Conservation (phyloP, 2,113 vertebrate genomes). For the Xyliphius kryptos region DNA sequence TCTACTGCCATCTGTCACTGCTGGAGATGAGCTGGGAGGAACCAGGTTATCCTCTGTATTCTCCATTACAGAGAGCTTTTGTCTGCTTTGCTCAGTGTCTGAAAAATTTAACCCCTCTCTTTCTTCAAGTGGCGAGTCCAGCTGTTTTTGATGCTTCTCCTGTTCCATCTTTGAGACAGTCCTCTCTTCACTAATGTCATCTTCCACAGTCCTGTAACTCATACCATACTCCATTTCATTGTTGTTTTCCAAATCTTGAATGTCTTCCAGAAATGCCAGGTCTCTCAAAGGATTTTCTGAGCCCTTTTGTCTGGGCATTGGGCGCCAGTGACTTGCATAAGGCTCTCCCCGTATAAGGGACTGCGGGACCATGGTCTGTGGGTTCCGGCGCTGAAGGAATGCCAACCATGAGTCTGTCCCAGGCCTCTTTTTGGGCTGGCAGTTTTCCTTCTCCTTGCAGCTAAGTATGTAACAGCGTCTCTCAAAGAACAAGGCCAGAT, state of each 20-base stretch:
- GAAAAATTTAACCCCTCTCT: slow-evolving; percentile 61
- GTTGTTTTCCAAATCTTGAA: slow-evolving; percentile 55
- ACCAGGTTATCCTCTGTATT: slow-evolving; percentile 19
- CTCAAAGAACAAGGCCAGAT: slow-evolving; percentile 83
- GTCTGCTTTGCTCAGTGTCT: slow-evolving; percentile 41
- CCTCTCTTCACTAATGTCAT: slow-evolving; percentile 42
- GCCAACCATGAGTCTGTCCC: slow-evolving; percentile 68
- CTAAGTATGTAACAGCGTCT: slow-evolving; percentile 78
- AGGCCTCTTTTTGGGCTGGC: slow-evolving; percentile 68
- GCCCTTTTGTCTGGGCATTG: slow-evolving; percentile 49
- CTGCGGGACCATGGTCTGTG: slow-evolving; percentile 59
- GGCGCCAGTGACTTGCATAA: slow-evolving; percentile 53
- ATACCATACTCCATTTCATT: slow-evolving; percentile 60
- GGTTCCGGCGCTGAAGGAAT: slow-evolving; percentile 68
- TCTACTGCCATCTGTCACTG: slow-evolving; percentile 2
- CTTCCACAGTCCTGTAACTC: slow-evolving; percentile 48
- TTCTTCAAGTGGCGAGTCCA: slow-evolving; percentile 52
- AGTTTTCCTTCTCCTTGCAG: slow-evolving; percentile 70
- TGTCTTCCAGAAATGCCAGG: slow-evolving; percentile 61
- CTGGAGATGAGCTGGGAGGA: slow-evolving; percentile 19
- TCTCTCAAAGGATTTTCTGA: slow-evolving; percentile 69
- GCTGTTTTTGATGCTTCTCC: slow-evolving; percentile 37
- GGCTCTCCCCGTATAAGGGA: slow-evolving; percentile 62
- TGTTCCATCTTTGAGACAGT: slow-evolving; percentile 44
- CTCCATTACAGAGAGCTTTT: slow-evolving; percentile 14